A percentile compares a stretch with the other conserved stretches of the same genome.
phyloP scores from a whole-genome alignment of 2,797 vertebrate genomes.

The Hypotaenidia philippensis region DNA sequence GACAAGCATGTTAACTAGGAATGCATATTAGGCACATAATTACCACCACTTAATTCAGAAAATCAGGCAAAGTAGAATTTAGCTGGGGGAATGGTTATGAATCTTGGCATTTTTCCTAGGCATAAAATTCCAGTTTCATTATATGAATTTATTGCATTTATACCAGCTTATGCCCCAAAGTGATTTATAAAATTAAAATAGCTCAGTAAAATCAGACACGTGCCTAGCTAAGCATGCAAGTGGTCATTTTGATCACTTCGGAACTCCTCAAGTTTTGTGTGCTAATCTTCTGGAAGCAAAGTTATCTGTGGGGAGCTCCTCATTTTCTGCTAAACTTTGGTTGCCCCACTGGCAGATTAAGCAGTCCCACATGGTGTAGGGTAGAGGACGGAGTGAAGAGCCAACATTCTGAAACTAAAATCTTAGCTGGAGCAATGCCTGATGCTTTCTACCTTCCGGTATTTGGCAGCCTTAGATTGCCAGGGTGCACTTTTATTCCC shows the following conservation, averaged over 20 bases:
- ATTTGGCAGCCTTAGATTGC: neutral
- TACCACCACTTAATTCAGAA: conserved; percentile 64
- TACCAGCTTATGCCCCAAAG: conserved; percentile 2
- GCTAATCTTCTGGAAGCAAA: neutral
- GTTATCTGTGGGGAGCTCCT: neutral
- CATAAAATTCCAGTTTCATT: conserved; percentile 39
- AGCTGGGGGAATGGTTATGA: conserved; percentile 31
- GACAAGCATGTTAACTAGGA: conserved; percentile 63
- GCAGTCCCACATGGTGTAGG: neutral
- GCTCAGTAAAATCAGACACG: neutral
- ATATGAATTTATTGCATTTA: conserved; percentile 33
- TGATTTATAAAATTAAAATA: conserved; percentile 35
- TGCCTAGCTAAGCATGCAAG: neutral
- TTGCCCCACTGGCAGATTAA: neutral
- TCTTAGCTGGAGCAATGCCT: neutral
- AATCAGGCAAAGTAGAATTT: conserved; percentile 43
- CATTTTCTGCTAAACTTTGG: neutral
- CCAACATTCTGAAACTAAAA: neutral
- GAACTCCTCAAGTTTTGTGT: neutral
- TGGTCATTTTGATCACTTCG: neutral
- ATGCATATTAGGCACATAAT: conserved; percentile 59
- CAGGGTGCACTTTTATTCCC: neutral
- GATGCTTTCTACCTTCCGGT: neutral
- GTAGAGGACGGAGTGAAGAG: neutral
- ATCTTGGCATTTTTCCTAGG: conserved; percentile 43